Base-by-base conservation (phyloP, 1,140 invertebrate genomes). In the Wasmannia auropunctata region DNA sequence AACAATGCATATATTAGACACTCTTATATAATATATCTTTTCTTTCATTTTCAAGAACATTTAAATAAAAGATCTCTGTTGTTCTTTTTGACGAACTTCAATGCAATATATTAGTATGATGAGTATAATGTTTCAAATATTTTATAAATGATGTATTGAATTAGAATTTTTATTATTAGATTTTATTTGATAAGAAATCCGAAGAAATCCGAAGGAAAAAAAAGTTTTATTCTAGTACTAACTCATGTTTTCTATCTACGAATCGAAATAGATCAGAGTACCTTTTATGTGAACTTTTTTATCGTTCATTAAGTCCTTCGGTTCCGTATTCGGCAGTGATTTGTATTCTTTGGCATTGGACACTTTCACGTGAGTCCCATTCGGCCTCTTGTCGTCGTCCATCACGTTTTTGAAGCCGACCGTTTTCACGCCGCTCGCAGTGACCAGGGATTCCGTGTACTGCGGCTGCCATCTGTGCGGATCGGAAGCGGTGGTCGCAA, bases 391-490 rank as follows among this genome's bases (percentile, higher is more conserved):
- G 54, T 94, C 94, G 6, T 95, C 94, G 25, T 93, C 92, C 10
- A 63, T 86, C 40, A 91, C 86, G 16, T 90, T 90, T 60, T 93
- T 95, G 79, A 95, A 95, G 14, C 93, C 94, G 25, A 95, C 92
- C 7, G 81, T 91, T 90, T 95, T 95, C 40, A 85, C 88, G 4
- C 89, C 88, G n/a, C 88, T 84, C 1, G 90, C 70, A 0, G 87
- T 80, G 7, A 91, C 86, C 10, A 93, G 69, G 2, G 92, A 88
- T 14, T 94, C 92, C 1, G 91, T 91, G 70, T 93, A 94, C 10
- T 92, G 90, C 37, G 92, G 84, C 76, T 94, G 93, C 95, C 95
- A 95, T n/a, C 94, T 91, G 31, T 94, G 94, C 2, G 94, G 93
- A 19, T 86, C 91, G 49, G 93, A 94, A 8, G 88, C 60, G 0